Conservation (phyloP, 2,888 invertebrate species). For the Drosophila villosipedis region DNA sequence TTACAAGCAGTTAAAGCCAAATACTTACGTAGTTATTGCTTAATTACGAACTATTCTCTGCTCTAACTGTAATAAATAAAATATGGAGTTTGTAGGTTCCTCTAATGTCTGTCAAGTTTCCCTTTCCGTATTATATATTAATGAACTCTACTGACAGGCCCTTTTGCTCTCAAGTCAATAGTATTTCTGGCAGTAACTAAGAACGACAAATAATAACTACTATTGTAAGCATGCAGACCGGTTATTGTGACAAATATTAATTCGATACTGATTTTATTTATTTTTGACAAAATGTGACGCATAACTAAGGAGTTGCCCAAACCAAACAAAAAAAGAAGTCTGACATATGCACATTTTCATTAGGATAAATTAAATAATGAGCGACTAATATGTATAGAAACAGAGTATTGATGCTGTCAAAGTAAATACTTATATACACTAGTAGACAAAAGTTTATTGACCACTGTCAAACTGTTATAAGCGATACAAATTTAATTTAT, state of each 20-base stretch:
- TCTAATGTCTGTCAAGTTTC: slow-evolving; percentile 6
- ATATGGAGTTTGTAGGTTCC: background rate
- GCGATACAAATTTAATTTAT: background rate
- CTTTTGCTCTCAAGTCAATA: background rate
- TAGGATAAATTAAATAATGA: background rate
- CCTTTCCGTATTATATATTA: background rate
- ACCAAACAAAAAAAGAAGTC: background rate
- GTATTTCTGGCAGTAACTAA: background rate
- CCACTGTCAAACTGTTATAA: background rate
- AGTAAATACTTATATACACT: background rate
- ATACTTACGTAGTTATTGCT: background rate
- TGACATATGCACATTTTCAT: background rate
- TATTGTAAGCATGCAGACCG: background rate
- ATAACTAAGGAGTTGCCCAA: background rate
- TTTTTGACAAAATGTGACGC: background rate
- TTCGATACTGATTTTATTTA: background rate
- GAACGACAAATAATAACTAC: background rate
- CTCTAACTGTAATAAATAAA: slow-evolving; percentile 4
- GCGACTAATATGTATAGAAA: background rate
- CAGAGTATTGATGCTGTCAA: background rate
- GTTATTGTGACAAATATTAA: background rate
- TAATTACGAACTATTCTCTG: background rate
- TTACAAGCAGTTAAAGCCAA: background rate
- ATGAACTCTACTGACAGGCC: background rate
- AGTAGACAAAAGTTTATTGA: background rate